Evolutionary conservation across 2,888 invertebrate genomes (phyloP).

Genomic region (Thecocarcelia acutangulata): DNA sequence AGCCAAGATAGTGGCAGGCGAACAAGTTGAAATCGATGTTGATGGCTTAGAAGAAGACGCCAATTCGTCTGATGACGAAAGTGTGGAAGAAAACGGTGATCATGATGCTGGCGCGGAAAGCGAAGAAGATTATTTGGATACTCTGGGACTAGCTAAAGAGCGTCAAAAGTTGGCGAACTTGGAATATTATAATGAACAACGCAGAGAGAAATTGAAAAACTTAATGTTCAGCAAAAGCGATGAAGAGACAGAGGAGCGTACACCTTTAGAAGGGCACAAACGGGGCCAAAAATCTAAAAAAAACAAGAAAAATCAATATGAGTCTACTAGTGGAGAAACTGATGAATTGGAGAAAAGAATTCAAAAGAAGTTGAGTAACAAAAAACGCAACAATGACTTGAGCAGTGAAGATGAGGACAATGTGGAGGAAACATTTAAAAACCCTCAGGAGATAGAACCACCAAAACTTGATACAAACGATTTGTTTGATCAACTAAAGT

Average conservation of each 20-base stretch:
- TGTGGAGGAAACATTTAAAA: constrained; percentile 58
- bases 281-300: constrained; percentile 42
- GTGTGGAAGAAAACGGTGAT: constrained; percentile 27
- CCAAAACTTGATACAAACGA: constrained; percentile 68
- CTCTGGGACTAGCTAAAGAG: constrained; percentile 62
- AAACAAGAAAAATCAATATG: constrained; percentile 65
- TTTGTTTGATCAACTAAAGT: constrained; percentile 77
- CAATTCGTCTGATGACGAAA: constrained; percentile 73
- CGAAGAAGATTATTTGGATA: constrained; percentile 80
- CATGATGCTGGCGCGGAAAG: constrained; percentile 71
- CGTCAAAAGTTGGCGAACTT: constrained; percentile 72
- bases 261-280: constrained; percentile 69
- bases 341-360: constrained; percentile 72
- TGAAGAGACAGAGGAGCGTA: constrained; percentile 77
- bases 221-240: constrained; percentile 80
- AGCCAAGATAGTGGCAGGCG: constrained; percentile 77
- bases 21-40: constrained; percentile 71
- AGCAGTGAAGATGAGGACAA: constrained; percentile 71
- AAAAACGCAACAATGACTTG: constrained; percentile 72
- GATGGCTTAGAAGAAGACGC: constrained; percentile 64
- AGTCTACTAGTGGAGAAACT: constrained; percentile 67
- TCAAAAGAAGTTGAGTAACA: constrained; percentile 77
- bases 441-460: constrained; percentile 26
- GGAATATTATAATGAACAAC: constrained; percentile 74
- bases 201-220: constrained; percentile 77